Base-by-base conservation (phyloP, 2,888 invertebrate genomes). In the Pollenia angustigena region DNA sequence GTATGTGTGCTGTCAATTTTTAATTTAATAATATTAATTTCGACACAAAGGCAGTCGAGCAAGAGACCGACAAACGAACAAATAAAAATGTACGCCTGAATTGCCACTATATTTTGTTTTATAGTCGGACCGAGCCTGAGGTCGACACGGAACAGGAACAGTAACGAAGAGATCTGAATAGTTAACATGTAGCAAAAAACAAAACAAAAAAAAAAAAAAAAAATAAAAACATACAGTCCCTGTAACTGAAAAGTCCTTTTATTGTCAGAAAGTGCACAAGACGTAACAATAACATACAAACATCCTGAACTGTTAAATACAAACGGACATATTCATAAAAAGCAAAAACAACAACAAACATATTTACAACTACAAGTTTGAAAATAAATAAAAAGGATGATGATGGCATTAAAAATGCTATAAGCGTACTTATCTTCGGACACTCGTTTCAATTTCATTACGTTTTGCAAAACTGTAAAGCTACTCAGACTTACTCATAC, bases 1-100 rank as follows among this genome's bases (percentile, higher is more conserved):
- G 46, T 56, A 40, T 56, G 46, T 32, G 72, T n/a, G 60, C 81
- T 84, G 87, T 84, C 87, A 87, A 81, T 87, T 87, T 87, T 84
- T 87, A 87, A 87, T 87, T 87, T 84, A 87, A 87, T 87, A 81
- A 84, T 84, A 87, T 87, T 87, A 84, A 87, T 87, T 87, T 84
- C 87, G 87, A 78, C 81, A 78, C 64, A 81, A 87, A 87, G 68
- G 84, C 81, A 84, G 81, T 68, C 76, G 81, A 72, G 80, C 81
- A 81, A 66, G 60, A 72, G 48, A 40, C 58, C 66, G 23, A 79
- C 64, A 60, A 82, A 60, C 50, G 68, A 69, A 69, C 81, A 75
- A 75, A 52, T 58, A 52, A 7, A 48, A 68, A 52, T 14, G 52
- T 58, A 71, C 42, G 54, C 23, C 56, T 58, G 76, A 64, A 75